Conservation (phyloP, 2,797 vertebrate genomes). For the Pseudomugil gertrudae region DNA sequence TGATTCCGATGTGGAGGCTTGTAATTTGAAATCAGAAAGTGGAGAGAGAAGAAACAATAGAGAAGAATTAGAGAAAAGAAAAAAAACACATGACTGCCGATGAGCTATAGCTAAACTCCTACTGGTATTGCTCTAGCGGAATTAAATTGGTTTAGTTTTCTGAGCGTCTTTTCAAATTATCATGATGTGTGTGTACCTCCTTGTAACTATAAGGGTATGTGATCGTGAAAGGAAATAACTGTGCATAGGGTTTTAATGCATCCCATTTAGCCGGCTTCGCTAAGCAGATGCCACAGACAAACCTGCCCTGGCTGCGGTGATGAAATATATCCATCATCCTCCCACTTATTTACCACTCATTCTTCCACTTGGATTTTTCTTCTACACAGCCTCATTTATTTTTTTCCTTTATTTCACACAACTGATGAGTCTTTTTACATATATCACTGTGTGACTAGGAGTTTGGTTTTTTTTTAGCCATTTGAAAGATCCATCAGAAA, state of each 20-base stretch:
- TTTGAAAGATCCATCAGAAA: constrained; percentile 50
- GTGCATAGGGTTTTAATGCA: constrained; percentile 81
- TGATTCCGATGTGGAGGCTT: constrained; percentile 62
- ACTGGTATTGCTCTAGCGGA: constrained; percentile 46
- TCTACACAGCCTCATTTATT: constrained; percentile 45
- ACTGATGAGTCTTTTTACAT: constrained; percentile 35
- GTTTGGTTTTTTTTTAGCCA: constrained; percentile 53
- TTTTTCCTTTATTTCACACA: constrained; percentile 46
- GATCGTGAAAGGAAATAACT: constrained; percentile 76
- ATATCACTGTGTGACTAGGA: constrained; percentile 42
- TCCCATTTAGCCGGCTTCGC: constrained; percentile 76
- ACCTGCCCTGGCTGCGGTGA: constrained; percentile 78
- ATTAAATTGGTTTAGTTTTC: constrained; percentile 67
- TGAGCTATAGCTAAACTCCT: constrained; percentile 57
- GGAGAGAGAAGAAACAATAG: constrained; percentile 18
- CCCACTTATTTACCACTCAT: constrained; percentile 64
- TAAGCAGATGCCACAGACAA: constrained; percentile 80
- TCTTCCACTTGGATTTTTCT: constrained; percentile 47
- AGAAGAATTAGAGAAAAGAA: constrained; percentile 32
- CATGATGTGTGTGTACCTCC: constrained; percentile 67
- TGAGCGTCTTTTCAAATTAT: constrained; percentile 58
- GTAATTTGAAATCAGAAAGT: constrained; percentile 75
- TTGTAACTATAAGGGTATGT: constrained; percentile 74
- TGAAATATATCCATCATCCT: constrained; percentile 84
- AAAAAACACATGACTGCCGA: constrained; percentile 48